Percentiles rank a stretch among this genome's conserved stretches.
Conservation (phyloP, 2,797 vertebrate genomes). For the Cephalopachus bancanus region DNA sequence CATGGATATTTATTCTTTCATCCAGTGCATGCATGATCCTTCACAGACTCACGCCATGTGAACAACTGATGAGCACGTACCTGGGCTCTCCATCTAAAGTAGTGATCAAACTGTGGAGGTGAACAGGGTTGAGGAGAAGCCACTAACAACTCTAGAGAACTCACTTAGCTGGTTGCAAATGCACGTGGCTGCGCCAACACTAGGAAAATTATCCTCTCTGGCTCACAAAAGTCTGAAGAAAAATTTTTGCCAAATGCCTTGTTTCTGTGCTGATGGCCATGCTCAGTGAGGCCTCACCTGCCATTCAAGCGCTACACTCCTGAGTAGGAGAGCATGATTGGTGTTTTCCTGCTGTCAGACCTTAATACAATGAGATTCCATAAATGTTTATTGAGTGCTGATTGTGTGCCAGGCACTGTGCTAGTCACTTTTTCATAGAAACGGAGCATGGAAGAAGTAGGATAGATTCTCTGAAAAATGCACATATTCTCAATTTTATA, state of each 20-base stretch:
- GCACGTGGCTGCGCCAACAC: background rate
- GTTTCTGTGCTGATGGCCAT: background rate
- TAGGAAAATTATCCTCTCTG: background rate
- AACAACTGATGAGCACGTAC: background rate
- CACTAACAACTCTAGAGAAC: background rate
- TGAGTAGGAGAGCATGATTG: accelerated
- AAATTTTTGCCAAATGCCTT: background rate
- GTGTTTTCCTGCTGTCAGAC: background rate
- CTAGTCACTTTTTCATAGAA: background rate
- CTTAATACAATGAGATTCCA: background rate
- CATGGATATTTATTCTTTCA: conserved; percentile 20
- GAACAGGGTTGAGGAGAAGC: background rate
- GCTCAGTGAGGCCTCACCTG: background rate
- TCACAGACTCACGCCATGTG: background rate
- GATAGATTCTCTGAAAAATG: background rate
- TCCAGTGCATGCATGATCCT: background rate
- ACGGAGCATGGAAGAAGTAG: background rate
- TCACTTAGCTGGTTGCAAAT: background rate
- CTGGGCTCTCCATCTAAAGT: background rate
- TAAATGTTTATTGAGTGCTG: background rate
- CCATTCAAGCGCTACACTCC: background rate
- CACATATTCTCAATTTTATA: background rate
- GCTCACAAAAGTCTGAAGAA: background rate
- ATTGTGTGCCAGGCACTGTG: background rate
- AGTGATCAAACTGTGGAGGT: background rate